Conservation (phyloP, 2,888 invertebrate species). For the Mellilla xanthometata region DNA sequence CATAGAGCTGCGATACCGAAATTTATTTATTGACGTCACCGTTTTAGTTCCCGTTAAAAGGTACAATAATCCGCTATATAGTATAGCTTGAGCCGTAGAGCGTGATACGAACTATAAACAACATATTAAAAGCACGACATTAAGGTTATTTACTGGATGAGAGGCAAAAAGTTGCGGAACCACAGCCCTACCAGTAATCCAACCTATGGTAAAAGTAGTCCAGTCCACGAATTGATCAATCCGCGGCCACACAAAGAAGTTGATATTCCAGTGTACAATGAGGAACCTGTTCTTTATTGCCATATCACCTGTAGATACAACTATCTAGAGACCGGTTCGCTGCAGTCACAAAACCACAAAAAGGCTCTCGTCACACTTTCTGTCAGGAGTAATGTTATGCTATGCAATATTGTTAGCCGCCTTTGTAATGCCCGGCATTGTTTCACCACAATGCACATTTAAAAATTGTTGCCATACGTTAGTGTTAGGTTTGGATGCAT, state of each 20-base stretch:
- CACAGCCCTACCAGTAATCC: conserved; percentile 20
- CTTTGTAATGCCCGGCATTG: conserved; percentile 16
- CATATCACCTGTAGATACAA: conserved; percentile 59
- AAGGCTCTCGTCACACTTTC: conserved; percentile 59
- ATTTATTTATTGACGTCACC: conserved; percentile 13
- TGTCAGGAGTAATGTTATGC: conserved; percentile 32
- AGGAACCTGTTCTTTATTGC: conserved; percentile 62
- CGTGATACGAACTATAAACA: conserved; percentile 6
- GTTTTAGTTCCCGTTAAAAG: conserved; percentile 15
- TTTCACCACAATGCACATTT: conserved; percentile 11
- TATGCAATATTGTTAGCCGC: conserved; percentile 25
- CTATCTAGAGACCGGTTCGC: conserved; percentile 60
- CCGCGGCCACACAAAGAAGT: conserved; percentile 29
- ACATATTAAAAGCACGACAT: conserved; percentile 8
- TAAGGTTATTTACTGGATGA: conserved; percentile 16
- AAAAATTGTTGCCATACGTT: neutral
- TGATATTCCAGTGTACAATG: conserved; percentile 55
- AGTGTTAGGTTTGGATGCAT: too few species aligned
- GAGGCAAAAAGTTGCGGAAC: conserved; percentile 25
- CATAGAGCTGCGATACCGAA: conserved; percentile 4
- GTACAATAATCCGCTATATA: conserved; percentile 8
- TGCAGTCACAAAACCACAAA: conserved; percentile 62
- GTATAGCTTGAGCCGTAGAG: neutral
- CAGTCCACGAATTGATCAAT: conserved; percentile 30
- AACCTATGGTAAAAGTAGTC: conserved; percentile 51